Percentiles rank a stretch among this genome's conserved stretches.
These are phyloP conservation scores for Sylvicola cinctus DNA, from an alignment of 2,888 invertebrate species.

Conservation along the genomic window DNA sequence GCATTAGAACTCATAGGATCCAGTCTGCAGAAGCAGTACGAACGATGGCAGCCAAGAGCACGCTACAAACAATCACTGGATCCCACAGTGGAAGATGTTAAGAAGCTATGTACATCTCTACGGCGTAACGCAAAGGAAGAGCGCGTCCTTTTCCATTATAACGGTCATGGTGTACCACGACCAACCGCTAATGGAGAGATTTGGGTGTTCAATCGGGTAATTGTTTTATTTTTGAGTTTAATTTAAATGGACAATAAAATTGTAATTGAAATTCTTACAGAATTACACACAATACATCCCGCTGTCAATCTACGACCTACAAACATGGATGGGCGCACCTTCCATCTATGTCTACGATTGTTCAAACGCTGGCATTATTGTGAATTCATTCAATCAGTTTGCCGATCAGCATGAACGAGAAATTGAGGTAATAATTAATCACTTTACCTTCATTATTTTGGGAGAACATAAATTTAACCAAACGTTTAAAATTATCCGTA, in stretches of 20 bases:
- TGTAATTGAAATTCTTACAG: constrained; percentile 27
- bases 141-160: constrained; percentile 95
- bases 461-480: too few species aligned
- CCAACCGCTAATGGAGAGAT: constrained; percentile 97
- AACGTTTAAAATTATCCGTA: not conserved
- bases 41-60: constrained; percentile 96
- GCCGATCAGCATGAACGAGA: constrained; percentile 81
- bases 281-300: constrained; percentile 99
- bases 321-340: constrained; percentile 98
- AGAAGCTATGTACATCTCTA: constrained; percentile 85
- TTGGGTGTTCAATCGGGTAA: constrained; percentile 95
- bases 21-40: constrained; percentile 88
- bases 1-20: constrained; percentile 83
- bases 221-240: constrained; percentile 10
- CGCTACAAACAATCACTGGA: constrained; percentile 93
- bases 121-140: constrained; percentile 96
- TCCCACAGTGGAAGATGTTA: constrained; percentile 95
- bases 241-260: not conserved
- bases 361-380: constrained; percentile 92
- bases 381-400: constrained; percentile 75
- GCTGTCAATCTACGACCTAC: constrained; percentile 91
- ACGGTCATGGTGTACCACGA: constrained; percentile 97
- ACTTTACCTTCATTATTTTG: constrained; percentile 2
- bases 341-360: constrained; percentile 99
- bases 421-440: constrained; percentile 31